Evolutionary conservation across 2,888 invertebrate genomes (phyloP).

Genomic region (Cheilosia variabilis): DNA sequence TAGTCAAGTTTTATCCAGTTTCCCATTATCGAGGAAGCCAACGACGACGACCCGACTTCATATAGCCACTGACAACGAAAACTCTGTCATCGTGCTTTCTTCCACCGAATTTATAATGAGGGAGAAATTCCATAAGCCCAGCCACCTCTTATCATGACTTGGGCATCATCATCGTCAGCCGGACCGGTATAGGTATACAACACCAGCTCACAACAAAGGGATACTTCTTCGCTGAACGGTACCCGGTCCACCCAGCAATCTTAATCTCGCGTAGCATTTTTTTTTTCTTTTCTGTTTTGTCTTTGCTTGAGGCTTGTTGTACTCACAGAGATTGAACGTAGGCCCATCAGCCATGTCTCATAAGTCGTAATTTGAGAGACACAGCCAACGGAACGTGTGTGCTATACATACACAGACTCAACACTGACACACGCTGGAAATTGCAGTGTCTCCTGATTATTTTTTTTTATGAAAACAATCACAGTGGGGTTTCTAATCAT

Average conservation of each 20-base stretch:
- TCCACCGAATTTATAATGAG: slow-evolving; percentile 67
- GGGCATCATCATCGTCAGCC: slow-evolving; percentile 54
- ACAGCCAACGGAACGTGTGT: slow-evolving; percentile 21
- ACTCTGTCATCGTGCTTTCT: slow-evolving; percentile 65
- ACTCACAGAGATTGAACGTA: slow-evolving; percentile 58
- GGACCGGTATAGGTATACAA: slow-evolving; percentile 11
- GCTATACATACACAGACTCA: background rate
- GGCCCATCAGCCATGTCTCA: slow-evolving; percentile 40
- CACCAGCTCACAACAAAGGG: slow-evolving; percentile 39
- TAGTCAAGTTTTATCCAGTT: slow-evolving; percentile 65
- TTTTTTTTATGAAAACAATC: slow-evolving; percentile 33
- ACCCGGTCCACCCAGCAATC: slow-evolving; percentile 52
- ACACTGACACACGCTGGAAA: slow-evolving; percentile 33
- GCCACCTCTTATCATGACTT: slow-evolving; percentile 55
- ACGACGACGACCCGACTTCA: slow-evolving; percentile 2
- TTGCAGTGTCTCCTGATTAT: slow-evolving; percentile 45
- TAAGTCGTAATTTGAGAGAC: slow-evolving; percentile 69
- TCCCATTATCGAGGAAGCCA: slow-evolving; percentile 36
- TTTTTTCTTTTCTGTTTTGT: slow-evolving; percentile 9
- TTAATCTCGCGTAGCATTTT: slow-evolving; percentile 42
- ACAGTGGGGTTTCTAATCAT: slow-evolving; percentile 72
- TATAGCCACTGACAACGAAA: slow-evolving; percentile 22
- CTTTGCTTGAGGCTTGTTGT: slow-evolving; percentile 49
- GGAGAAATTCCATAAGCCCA: slow-evolving; percentile 65
- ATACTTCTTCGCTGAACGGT: slow-evolving; percentile 24